Base-by-base conservation (phyloP, 2,113 vertebrate genomes). In the Anseranas semipalmata region DNA sequence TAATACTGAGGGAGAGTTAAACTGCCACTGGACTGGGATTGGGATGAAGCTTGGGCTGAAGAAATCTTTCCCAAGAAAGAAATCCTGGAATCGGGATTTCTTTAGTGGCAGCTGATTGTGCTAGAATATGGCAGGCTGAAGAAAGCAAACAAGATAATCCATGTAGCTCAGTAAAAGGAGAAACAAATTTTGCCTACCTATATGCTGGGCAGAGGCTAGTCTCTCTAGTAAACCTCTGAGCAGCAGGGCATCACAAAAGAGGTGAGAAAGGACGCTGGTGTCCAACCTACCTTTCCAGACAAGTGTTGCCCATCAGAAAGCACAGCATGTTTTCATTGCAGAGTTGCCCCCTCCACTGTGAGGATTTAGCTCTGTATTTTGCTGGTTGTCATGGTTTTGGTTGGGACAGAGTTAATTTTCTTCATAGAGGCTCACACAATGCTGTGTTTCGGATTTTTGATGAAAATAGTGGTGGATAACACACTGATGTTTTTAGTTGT, bases 211-310 rank as follows among this genome's bases (percentile, higher is more conserved):
- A 94, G 39, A 74, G 20, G 32, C 5, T 16, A 6, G 4, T 84
- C 12, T 39, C 21, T 68, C 16, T 55, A 21, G 12, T 10, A 7
- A 35, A 4, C 6, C 13, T 46, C 20, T 77, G 35, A 52, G n/a
- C 27, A 84, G 32, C 9, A 66, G 17, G 8, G 10, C 15, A 65
- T 41, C 39, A 33, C 1, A 1, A 35, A 70, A 43, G 35, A 62
- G 12, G 10, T n/a, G 25, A 83, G 50, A 67, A 55, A 93, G n/a
- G 35, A 39, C 22, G 30, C 4, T 20, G 12, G 24, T 27, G 17
- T n/a, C 1, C 0, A 8, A 55, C 11, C 14, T 21, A 10, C 2
- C 0, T 28, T 52, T 32, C 27, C 24, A 46, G 43, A 32, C 32
- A 83, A 72, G 74, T 53, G 41, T 17, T 74, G 60, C 25, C 41